These are phyloP conservation scores for Acyrthosiphon pisum DNA, from an alignment of 1,140 invertebrate genomes.

Conservation along the genomic window DNA sequence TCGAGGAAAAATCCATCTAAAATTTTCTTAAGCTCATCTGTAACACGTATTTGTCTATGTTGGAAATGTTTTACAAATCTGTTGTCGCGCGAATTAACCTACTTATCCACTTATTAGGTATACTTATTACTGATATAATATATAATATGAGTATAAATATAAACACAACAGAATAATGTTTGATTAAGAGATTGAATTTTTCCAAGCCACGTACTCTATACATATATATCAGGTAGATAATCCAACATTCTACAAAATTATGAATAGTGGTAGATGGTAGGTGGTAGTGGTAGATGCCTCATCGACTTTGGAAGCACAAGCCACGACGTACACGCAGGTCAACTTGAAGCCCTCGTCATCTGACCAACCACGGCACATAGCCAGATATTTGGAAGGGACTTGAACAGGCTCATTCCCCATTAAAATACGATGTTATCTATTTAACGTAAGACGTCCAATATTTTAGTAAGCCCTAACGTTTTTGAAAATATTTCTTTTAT, in stretches of 20 bases:
- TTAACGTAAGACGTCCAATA: no score
- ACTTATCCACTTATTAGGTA: no score
- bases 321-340: neutral
- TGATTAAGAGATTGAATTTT: neutral
- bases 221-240: no score
- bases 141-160: no score
- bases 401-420: no score
- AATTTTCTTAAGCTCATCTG: neutral
- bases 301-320: neutral
- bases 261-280: no score
- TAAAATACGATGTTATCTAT: no score
- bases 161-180: neutral
- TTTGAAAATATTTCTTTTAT: no score
- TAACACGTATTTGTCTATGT: neutral
- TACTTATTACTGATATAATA: no score
- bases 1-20: neutral
- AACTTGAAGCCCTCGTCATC: neutral
- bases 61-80: neutral
- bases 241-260: no score
- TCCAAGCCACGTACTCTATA: neutral
- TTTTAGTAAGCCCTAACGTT: no score
- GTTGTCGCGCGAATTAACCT: no score
- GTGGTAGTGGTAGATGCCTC: neutral
- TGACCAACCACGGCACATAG: neutral
- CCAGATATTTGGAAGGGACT: neutral